Evolutionary conservation across 2,888 invertebrate species (phyloP).

Genomic region (Cheilosia vulpina): DNA sequence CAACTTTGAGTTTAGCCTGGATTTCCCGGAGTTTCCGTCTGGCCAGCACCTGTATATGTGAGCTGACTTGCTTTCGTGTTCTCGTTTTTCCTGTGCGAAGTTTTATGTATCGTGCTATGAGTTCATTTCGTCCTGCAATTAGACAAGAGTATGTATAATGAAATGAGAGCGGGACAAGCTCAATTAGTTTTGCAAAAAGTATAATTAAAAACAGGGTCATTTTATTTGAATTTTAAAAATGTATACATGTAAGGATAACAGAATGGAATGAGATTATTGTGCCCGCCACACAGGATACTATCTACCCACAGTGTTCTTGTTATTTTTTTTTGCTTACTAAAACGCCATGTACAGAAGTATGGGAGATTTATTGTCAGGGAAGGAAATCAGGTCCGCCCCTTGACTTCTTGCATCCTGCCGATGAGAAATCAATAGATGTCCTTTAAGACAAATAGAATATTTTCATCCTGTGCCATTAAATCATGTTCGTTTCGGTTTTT

Average conservation of each 20-base stretch:
- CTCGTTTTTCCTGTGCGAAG: constrained; percentile 99
- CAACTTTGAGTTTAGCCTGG: constrained; percentile 98
- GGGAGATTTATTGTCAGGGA: constrained; percentile 68
- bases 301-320: neutral
- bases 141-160: constrained; percentile 51
- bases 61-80: constrained; percentile 99
- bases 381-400: constrained; percentile 55
- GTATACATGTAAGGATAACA: neutral
- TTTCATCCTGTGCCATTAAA: constrained; percentile 62
- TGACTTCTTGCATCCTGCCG: constrained; percentile 54
- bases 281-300: constrained; percentile 29
- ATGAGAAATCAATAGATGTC: constrained; percentile 64
- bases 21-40: constrained; percentile 99
- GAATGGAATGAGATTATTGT: constrained; percentile 1
- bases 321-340: constrained; percentile 18
- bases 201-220: constrained; percentile 28
- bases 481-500: constrained; percentile 42
- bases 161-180: constrained; percentile 40
- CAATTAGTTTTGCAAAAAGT: constrained; percentile 61
- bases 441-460: constrained; percentile 43
- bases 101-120: constrained; percentile 99
- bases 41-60: constrained; percentile 99
- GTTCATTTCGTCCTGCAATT: constrained; percentile 98
- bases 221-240: constrained; percentile 39
- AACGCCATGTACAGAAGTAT: constrained; percentile 47